phyloP scores from a whole-genome alignment of 2,797 vertebrate species.

The Urosaurus nigricauda region DNA sequence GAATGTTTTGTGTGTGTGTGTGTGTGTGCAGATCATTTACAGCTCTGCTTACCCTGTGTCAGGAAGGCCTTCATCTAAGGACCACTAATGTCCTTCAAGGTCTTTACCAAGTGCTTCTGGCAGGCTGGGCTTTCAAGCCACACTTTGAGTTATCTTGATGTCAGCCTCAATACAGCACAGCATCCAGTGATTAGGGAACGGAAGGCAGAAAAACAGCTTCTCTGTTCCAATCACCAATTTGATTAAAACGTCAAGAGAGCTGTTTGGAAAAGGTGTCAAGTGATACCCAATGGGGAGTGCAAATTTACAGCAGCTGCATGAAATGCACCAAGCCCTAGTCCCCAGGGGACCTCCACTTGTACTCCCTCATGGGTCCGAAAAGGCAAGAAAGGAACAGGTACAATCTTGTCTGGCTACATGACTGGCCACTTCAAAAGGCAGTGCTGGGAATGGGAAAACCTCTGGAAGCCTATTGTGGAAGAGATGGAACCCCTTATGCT shows the following conservation, averaged over 20 bases:
- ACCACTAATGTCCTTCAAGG: slow-evolving; percentile 16
- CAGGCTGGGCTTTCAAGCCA: slow-evolving; percentile 20
- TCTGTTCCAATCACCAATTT: slow-evolving; percentile 32
- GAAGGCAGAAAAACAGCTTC: neutral
- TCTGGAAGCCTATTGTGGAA: too few species aligned
- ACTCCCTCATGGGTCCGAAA: too few species aligned
- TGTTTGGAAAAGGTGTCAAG: slow-evolving; percentile 19
- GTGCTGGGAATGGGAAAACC: too few species aligned
- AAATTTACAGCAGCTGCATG: neutral
- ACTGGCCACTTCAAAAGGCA: too few species aligned
- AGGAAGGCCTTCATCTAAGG: slow-evolving; percentile 21
- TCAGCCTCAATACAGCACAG: neutral
- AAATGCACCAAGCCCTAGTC: neutral
- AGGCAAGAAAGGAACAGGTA: too few species aligned
- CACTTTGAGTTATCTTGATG: slow-evolving; percentile 28
- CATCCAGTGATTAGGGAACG: neutral
- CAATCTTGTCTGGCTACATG: too few species aligned
- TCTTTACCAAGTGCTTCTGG: slow-evolving; percentile 35
- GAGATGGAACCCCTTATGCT: too few species aligned
- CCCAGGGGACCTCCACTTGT: too few species aligned
- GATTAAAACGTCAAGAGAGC: slow-evolving; percentile 32
- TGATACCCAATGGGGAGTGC: neutral
- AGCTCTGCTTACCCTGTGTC: slow-evolving; percentile 34
- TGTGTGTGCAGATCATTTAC: slow-evolving; percentile 17
- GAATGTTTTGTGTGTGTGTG: neutral